Evolutionary conservation across 2,113 vertebrate genomes (phyloP).

Genomic region (Sturnus vulgaris): DNA sequence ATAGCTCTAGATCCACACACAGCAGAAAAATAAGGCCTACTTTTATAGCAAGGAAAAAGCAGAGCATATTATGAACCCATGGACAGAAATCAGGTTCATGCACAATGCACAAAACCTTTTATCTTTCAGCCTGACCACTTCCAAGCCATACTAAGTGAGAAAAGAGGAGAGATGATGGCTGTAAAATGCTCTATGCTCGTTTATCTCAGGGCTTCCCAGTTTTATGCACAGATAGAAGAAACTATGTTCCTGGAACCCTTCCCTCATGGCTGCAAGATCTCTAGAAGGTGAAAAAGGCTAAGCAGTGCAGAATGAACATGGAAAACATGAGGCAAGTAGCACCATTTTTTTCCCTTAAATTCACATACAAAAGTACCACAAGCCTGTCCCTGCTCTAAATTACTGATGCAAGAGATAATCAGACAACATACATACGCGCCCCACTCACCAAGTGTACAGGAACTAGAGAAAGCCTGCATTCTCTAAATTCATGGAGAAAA

Average conservation of each 20-base stretch:
- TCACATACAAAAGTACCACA: not conserved
- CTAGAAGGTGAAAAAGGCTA: not conserved
- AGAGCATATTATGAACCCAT: not conserved
- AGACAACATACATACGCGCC: accelerated
- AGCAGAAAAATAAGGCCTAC: not conserved
- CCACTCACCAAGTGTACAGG: not conserved
- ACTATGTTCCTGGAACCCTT: not conserved
- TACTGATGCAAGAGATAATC: not conserved
- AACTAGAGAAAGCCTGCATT: not conserved
- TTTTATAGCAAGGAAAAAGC: not conserved
- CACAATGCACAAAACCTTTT: not conserved
- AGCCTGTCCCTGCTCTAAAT: not conserved
- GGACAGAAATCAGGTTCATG: not conserved
- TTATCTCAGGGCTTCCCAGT: not conserved
- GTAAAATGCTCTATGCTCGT: not conserved
- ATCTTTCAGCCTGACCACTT: not conserved
- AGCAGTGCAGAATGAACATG: not conserved
- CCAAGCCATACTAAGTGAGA: not conserved
- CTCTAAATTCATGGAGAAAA: not conserved
- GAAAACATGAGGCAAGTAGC: not conserved
- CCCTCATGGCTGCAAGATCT: not conserved
- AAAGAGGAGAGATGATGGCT: not conserved
- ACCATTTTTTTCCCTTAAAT: not conserved
- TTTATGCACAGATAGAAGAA: not conserved
- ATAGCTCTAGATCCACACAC: not conserved